Base-by-base conservation (phyloP, 2,797 vertebrate genomes). In the Iguana delicatissima region DNA sequence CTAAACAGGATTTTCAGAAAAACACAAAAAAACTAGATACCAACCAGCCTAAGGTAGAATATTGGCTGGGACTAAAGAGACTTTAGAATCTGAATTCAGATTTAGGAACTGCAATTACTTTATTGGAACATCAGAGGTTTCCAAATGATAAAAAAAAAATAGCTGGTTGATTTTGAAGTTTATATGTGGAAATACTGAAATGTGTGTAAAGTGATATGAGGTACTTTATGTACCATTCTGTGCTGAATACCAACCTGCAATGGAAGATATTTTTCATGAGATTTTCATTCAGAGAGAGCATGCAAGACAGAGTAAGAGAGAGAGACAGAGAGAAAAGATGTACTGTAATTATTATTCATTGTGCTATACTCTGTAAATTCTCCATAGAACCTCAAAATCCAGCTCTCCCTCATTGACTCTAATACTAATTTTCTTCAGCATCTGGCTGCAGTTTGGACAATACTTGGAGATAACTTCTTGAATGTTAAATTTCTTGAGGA, bases 401-500 rank as follows among this genome's bases (percentile, higher is more conserved):
- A 90, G 94, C 12, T 57, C 4, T 91, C 80, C 89, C 89, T 84
- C 42, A 46, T 72, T 92, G 93, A 20, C 8, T 84, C 89, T 96
- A 95, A 91, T 86, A 94, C 52, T 77, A 94, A 89, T 96, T 96
- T 91, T 77, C 89, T 92, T 93, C 94, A 81, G 74, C 92, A 95
- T 94, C 89, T 95, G 93, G 89, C 80, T 93, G 92, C 55, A 91
- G 73, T 50, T 89, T 94, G 92, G 89, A 94, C 92, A 95, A 93
- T 87, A 95, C 85, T 93, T 79, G 64, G 95, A 93, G 90, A 94
- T 93, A 96, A 94, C 83, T 91, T 93, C 94, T 96, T 92, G 80
- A 89, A 93, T 96, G 96, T 97, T 94, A 95, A 95, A 93, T 90
- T 96, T 97, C 87, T 92, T 92, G 91, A 95, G 96, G 88, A 96